phyloP scores from a whole-genome alignment of 2,113 vertebrate genomes.

The Saguinus imperator region DNA sequence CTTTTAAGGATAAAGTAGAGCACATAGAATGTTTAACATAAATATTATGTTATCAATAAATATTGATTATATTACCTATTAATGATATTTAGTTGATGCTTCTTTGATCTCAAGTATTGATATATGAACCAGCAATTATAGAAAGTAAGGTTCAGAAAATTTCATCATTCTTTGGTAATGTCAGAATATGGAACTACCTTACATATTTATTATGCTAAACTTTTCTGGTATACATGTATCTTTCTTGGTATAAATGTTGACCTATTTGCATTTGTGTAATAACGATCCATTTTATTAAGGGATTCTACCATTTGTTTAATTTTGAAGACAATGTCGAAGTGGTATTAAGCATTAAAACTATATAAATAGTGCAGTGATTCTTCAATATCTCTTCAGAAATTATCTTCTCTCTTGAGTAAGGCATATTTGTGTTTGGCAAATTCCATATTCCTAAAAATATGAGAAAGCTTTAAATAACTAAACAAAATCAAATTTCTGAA shows the following conservation, averaged over 20 bases:
- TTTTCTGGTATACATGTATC: neutral
- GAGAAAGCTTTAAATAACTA: neutral
- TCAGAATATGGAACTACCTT: neutral
- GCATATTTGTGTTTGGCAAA: neutral
- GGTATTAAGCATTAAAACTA: neutral
- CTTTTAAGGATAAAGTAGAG: neutral
- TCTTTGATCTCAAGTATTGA: neutral
- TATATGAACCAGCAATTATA: neutral
- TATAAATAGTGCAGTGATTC: neutral
- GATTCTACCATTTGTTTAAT: neutral
- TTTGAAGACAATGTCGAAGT: neutral
- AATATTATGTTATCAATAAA: neutral
- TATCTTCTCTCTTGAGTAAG: neutral
- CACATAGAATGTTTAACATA: neutral
- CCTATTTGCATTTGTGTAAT: neutral
- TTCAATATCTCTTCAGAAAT: neutral
- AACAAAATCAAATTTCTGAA: neutral
- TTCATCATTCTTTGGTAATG: neutral
- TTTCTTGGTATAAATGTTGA: neutral
- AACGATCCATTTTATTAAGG: neutral
- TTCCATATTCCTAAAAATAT: neutral
- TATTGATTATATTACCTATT: neutral
- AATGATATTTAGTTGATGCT: neutral
- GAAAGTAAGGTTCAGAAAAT: neutral
- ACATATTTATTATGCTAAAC: neutral